A percentile compares a stretch with the other conserved stretches of the same genome.
Evolutionary conservation across 2,113 vertebrate species (phyloP).

Genomic region (Tichodroma muraria): DNA sequence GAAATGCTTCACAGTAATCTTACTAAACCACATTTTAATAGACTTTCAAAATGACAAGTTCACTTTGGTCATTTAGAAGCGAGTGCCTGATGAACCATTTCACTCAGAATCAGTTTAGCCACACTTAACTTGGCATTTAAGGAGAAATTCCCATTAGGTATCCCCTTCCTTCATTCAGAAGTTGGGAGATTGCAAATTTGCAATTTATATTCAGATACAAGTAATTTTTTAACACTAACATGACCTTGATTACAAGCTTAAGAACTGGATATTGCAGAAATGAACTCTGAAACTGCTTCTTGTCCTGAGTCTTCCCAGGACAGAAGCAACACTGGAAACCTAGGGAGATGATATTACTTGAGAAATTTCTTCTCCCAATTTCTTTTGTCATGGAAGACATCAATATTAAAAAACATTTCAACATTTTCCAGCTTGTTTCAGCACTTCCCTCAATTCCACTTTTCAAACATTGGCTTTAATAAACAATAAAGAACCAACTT

Average conservation of each 20-base stretch:
- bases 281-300: not conserved
- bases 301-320: not conserved
- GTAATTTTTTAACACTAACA: not conserved
- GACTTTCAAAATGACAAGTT: not conserved
- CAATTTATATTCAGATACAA: not conserved
- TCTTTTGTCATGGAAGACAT: not conserved
- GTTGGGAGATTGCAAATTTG: not conserved
- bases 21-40: not conserved
- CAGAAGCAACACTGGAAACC: not conserved
- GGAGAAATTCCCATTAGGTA: not conserved
- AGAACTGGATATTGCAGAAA: not conserved
- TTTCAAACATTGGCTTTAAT: not conserved
- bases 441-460: not conserved
- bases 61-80: not conserved
- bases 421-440: not conserved
- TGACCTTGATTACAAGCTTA: not conserved
- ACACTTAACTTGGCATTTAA: not conserved
- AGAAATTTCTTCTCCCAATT: not conserved
- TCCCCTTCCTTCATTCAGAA: not conserved
- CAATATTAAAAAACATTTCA: not conserved
- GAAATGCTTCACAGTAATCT: not conserved
- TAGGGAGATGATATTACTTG: not conserved
- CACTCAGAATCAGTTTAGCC: not conserved
- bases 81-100: not conserved
- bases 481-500: not conserved